phyloP scores from a whole-genome alignment of 1,140 invertebrate genomes.

The Drosophila parvula region DNA sequence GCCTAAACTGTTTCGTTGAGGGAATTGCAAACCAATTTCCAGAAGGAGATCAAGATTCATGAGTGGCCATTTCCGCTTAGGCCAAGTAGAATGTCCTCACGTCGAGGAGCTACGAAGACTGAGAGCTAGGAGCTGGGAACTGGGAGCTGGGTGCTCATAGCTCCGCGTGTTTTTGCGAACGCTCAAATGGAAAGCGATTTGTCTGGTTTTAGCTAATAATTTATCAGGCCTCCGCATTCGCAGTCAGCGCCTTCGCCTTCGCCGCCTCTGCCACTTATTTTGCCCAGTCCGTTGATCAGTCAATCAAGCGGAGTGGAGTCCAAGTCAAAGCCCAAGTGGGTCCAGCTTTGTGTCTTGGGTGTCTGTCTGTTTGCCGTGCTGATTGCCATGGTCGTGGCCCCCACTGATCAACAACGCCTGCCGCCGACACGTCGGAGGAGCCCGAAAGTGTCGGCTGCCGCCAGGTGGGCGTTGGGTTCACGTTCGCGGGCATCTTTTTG shows the following conservation, averaged over 20 bases:
- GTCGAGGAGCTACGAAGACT: conserved; percentile 43
- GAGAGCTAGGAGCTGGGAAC: background rate
- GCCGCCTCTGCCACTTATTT: conserved; percentile 26
- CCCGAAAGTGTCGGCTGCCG: conserved; percentile 27
- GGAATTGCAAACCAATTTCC: conserved; percentile 12
- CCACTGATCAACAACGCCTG: conserved; percentile 43
- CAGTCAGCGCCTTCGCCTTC: conserved; percentile 20
- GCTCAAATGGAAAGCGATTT: conserved; percentile 83
- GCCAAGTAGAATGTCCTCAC: conserved; percentile 66
- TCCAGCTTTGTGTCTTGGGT: conserved; percentile 24
- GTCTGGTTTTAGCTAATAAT: conserved; percentile 81
- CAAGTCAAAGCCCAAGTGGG: conserved; percentile 23
- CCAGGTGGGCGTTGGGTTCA: conserved; percentile 41
- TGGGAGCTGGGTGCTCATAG: conserved; percentile 14
- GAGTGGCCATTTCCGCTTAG: conserved; percentile 41
- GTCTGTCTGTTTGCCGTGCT: conserved; percentile 52
- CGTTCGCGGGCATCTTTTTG: conserved; percentile 9
- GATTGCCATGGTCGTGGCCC: conserved; percentile 60
- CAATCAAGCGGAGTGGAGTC: conserved; percentile 57
- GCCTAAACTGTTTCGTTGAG: background rate
- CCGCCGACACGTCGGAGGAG: conserved; percentile 15
- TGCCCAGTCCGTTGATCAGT: conserved; percentile 63
- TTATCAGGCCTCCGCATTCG: conserved; percentile 63
- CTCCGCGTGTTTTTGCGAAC: conserved; percentile 31
- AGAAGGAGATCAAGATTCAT: conserved; percentile 35